Base-by-base conservation (phyloP, 2,113 vertebrate species). In the Lycocorax pyrrhopterus region DNA sequence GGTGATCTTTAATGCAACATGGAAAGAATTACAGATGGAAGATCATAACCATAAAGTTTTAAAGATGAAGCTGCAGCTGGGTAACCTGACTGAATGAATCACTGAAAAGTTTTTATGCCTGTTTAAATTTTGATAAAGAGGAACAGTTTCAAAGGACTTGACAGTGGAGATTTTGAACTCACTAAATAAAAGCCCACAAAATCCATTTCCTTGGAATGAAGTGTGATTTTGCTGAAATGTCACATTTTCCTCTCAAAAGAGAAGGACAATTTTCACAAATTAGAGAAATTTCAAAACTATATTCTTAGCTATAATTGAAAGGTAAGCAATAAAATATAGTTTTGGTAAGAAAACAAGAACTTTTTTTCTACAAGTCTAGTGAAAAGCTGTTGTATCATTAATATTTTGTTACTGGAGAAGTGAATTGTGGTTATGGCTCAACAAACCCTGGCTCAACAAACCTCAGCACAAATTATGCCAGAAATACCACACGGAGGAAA, bases 61-160 rank as follows among this genome's bases (percentile, higher is more conserved):
- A 90, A 92, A 92, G 76, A 93, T 69, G 46, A 88, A 80, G 27
- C 21, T 86, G 39, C 64, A 77, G 41, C 55, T 85, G 82, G 33
- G 9, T 39, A 90, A 71, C 60, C 41, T 94, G 84, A 88, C 43
- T 74, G 79, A 93, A 47, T 41, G 59, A 95, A 92, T 75, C 55
- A 90, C 55, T 52, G 43, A 60, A 63, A 91, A 84, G 12, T 68
- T 93, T 95, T 86, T 64, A 81, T 72, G 81, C 19, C 79, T 90
- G 33, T 81, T 95, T 75, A 92, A 95, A 90, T 88, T 84, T 95
- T 95, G 90, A 91, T 96, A 86, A 87, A 80, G 55, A 74, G 71
- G 64, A 64, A 75, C n/a, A 63, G 4, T 90, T 96, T 95, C 63
- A 94, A 77, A 93, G 21, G 12, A 75, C 47, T 93, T 91, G 46